These are phyloP conservation scores for Flexamia atlantica DNA, from an alignment of 2,888 invertebrate species.

Conservation along the genomic window DNA sequence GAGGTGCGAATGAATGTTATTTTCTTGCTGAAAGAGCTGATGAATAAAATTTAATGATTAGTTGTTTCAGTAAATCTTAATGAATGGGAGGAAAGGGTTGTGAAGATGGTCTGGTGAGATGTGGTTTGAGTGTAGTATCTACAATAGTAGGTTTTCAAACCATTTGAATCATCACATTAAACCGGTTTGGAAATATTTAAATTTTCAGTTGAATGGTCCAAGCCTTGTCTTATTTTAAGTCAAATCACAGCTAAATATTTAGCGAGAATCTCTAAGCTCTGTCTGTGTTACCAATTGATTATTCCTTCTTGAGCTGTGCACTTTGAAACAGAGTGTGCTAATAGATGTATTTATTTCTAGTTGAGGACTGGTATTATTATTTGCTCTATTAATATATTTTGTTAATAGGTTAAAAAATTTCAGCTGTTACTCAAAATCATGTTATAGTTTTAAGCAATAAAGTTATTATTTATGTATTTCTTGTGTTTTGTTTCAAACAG, in stretches of 20 bases:
- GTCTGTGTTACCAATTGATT: conserved; percentile 50
- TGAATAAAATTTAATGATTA: conserved; percentile 18
- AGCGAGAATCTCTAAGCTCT: conserved; percentile 52
- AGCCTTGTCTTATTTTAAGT: conserved; percentile 5
- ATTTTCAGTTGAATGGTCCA: neutral
- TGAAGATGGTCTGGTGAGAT: neutral
- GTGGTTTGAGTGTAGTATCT: neutral
- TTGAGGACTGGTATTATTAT: conserved; percentile 23
- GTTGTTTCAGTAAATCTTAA: neutral
- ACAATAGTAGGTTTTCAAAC: neutral
- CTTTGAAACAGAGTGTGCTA: conserved; percentile 1
- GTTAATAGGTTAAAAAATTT: conserved; percentile 12
- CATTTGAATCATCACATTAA: conserved; percentile 14
- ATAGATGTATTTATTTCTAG: conserved; percentile 35
- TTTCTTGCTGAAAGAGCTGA: conserved; percentile 22
- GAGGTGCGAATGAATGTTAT: conserved; percentile 32
- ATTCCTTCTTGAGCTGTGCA: conserved; percentile 42
- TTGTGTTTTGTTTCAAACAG: neutral
- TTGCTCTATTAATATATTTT: conserved; percentile 49
- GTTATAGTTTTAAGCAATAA: conserved; percentile 60
- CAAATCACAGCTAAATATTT: conserved; percentile 31
- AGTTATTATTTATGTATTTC: conserved; percentile 55
- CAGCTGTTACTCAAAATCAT: conserved; percentile 39
- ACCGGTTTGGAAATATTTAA: neutral
- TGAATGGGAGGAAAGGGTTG: neutral